phyloP scores from a whole-genome alignment of 1,140 invertebrate genomes.

The Bradynema listronoti region DNA sequence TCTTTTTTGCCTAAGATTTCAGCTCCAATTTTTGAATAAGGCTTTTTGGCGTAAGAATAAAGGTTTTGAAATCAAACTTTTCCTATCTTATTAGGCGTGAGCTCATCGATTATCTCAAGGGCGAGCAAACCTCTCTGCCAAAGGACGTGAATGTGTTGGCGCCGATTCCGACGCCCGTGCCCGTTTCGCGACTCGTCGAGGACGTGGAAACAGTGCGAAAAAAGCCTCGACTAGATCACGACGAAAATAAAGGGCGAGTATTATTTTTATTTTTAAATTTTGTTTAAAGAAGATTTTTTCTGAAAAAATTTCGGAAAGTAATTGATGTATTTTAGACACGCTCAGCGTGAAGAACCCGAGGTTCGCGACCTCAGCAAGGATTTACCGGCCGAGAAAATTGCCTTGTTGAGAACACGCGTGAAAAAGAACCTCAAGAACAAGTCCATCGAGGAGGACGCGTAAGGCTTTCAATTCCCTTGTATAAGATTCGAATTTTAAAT shows the following conservation, averaged over 20 bases:
- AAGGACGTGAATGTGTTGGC: conserved; percentile 37
- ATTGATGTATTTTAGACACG: too few relatives aligned
- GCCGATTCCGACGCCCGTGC: conserved; percentile 33
- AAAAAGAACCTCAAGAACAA: conserved; percentile 45
- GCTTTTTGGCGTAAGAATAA: not conserved
- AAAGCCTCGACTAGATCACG: conserved; percentile 28
- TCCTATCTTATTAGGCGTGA: conserved; percentile 8
- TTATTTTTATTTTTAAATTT: conserved; percentile 16
- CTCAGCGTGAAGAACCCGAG: too few relatives aligned
- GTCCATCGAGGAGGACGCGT: conserved; percentile 26
- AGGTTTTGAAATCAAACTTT: not conserved
- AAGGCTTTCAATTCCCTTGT: not conserved
- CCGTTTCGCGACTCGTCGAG: conserved; percentile 27
- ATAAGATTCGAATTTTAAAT: conserved; percentile 9
- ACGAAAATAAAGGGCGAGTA: conserved; percentile 36
- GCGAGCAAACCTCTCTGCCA: conserved; percentile 10
- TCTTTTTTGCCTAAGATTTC: not conserved
- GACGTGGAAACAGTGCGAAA: conserved; percentile 35
- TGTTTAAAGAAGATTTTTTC: not conserved
- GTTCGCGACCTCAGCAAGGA: conserved; percentile 28
- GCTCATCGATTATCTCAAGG: conserved; percentile 29
- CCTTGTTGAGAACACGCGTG: conserved; percentile 29
- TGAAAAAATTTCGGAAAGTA: too few relatives aligned
- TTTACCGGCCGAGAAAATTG: conserved; percentile 42
- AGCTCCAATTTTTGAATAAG: not conserved